Conservation (phyloP, 2,888 invertebrate genomes). For the Apotomis betuletana region DNA sequence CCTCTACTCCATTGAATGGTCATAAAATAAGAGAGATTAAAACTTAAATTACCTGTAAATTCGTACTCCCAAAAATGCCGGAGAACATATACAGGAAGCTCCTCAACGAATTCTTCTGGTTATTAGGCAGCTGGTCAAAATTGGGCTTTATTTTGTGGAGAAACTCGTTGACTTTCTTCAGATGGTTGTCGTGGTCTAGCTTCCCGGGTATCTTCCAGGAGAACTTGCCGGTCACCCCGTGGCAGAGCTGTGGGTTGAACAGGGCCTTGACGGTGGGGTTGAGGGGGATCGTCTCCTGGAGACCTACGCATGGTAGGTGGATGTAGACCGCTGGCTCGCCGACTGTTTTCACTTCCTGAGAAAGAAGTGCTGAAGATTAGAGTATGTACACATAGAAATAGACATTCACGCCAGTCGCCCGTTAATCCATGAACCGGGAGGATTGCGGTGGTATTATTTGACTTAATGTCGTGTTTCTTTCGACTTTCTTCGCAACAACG, state of each 20-base stretch:
- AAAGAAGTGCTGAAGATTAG: slow-evolving; percentile 41
- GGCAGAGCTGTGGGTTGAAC: slow-evolving; percentile 63
- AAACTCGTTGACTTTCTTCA: slow-evolving; percentile 72
- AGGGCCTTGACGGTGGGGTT: slow-evolving; percentile 63
- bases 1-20: too few relatives aligned
- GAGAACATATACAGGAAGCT: slow-evolving; percentile 73
- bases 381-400: neutral
- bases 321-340: slow-evolving; percentile 64
- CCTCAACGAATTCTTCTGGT: slow-evolving; percentile 71
- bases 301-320: slow-evolving; percentile 69
- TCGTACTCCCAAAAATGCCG: slow-evolving; percentile 70
- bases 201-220: slow-evolving; percentile 73
- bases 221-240: slow-evolving; percentile 68
- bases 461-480: too few relatives aligned
- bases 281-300: slow-evolving; percentile 67
- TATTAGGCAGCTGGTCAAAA: slow-evolving; percentile 62
- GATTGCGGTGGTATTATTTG: too few relatives aligned
- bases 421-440: too few relatives aligned
- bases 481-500: too few relatives aligned
- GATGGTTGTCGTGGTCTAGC: slow-evolving; percentile 74
- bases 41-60: slow-evolving; percentile 47
- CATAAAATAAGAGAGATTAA: too few relatives aligned
- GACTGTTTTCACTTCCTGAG: slow-evolving; percentile 63
- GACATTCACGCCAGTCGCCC: too few relatives aligned
- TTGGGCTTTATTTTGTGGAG: slow-evolving; percentile 65